phyloP scores from a whole-genome alignment of 2,888 invertebrate species.

The Cheilosia urbana region DNA sequence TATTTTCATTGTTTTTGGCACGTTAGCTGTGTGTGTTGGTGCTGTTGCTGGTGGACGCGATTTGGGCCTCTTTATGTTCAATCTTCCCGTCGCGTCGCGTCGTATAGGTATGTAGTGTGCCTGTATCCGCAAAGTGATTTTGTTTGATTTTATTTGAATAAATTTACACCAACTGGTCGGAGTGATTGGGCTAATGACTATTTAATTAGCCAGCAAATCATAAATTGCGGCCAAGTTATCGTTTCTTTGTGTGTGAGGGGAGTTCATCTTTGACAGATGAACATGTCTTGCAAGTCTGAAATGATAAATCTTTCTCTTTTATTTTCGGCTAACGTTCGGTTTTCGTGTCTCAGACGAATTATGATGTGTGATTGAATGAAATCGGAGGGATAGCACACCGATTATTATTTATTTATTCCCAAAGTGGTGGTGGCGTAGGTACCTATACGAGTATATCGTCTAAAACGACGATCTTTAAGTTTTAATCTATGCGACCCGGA shows the following conservation, averaged over 20 bases:
- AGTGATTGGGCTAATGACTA: conserved; percentile 73
- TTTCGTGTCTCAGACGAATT: conserved; percentile 61
- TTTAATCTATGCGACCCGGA: conserved; percentile 39
- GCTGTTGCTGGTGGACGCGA: conserved; percentile 30
- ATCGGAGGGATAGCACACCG: conserved; percentile 45
- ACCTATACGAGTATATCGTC: neutral
- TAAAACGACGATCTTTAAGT: conserved; percentile 56
- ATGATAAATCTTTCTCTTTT: conserved; percentile 46
- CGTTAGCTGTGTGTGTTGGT: conserved; percentile 39
- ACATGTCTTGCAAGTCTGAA: conserved; percentile 8
- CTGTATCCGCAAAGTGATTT: conserved; percentile 18
- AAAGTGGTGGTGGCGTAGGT: conserved; percentile 4
- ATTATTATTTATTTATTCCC: conserved; percentile 35
- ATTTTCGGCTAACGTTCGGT: conserved; percentile 59
- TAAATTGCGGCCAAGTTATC: conserved; percentile 69
- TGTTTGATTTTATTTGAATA: conserved; percentile 56
- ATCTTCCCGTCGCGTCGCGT: conserved; percentile 6
- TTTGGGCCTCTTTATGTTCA: conserved; percentile 31
- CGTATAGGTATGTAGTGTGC: neutral
- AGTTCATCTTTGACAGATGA: conserved; percentile 52
- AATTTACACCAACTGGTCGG: conserved; percentile 41
- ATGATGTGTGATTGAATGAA: conserved; percentile 67
- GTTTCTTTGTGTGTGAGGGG: conserved; percentile 45
- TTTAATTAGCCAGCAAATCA: conserved; percentile 73
- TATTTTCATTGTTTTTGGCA: conserved; percentile 76